These are phyloP conservation scores for Lottia scabra DNA, from an alignment of 2,888 invertebrate genomes.

Conservation along the genomic window DNA sequence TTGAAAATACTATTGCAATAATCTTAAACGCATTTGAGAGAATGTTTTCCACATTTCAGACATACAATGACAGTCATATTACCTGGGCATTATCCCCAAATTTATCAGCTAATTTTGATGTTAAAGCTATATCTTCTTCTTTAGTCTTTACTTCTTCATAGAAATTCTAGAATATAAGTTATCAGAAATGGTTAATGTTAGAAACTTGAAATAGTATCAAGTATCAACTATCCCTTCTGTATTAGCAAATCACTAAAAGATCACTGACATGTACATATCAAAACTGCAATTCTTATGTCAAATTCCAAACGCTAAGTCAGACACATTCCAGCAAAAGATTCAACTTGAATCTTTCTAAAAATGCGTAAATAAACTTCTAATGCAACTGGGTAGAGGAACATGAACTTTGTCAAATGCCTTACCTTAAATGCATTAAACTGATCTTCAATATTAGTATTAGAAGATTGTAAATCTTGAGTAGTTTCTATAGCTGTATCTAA, in stretches of 20 bases:
- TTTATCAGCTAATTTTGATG: slow-evolving; percentile 55
- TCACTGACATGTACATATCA: too few species aligned
- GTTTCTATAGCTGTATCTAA: slow-evolving; percentile 57
- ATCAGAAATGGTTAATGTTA: too few species aligned
- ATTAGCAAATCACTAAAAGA: too few species aligned
- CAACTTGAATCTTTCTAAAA: too few species aligned
- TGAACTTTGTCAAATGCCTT: neutral
- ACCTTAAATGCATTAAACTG: slow-evolving; percentile 54
- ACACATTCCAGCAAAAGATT: neutral
- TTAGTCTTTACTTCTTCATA: slow-evolving; percentile 58
- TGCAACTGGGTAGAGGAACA: neutral
- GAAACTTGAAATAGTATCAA: too few species aligned
- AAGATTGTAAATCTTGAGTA: slow-evolving; percentile 49
- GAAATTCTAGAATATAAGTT: slow-evolving; percentile 46
- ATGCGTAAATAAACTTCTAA: neutral
- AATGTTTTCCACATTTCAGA: neutral
- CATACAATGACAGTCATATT: slow-evolving; percentile 14
- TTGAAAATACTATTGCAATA: too few species aligned
- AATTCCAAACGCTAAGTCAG: too few species aligned
- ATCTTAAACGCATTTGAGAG: too few species aligned
- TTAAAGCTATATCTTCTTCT: slow-evolving; percentile 55
- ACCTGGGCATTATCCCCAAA: slow-evolving; percentile 62
- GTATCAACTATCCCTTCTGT: too few species aligned
- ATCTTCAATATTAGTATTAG: slow-evolving; percentile 42
- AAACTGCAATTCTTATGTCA: too few species aligned